Evolutionary conservation across 2,888 invertebrate species (phyloP), one percentile per base, ranked within the genome.

Genomic region (Drosophila phalerata): DNA sequence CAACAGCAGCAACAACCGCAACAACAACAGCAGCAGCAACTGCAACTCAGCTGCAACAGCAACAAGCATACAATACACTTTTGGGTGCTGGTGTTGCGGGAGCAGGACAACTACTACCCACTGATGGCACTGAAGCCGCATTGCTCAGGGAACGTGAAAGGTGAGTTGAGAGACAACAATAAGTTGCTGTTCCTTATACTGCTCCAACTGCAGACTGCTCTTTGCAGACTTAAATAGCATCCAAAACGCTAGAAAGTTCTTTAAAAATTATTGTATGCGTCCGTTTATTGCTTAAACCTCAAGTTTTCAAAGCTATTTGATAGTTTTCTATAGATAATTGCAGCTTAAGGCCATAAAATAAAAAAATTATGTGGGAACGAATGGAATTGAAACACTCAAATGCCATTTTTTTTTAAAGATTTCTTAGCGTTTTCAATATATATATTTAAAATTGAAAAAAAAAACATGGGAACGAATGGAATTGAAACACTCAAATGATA

Each of bases 61-160:
- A 19, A 11, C 40, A 40, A 28, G 25, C 19, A 17, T 69, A 15
- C 10, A 25, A 40, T 3, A 13, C 47, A 25, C 17, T n/a, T 9
- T 8, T 32, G 42, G 45, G 10, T 15, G 67, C 43, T 9, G 55
- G 60, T 8, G 60, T 63, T 22, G 22, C 22, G 0, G 22, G 22
- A 22, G 43, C 67, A 2, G 13, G 48, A 0, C 48, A 61, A 11
- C 28, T 64, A n/a, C 5, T 78, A 62, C 47, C 38, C 1, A n/a
- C 42, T 25, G 58, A 52, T 28, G 66, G 60, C 57, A 73, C 51
- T 15, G 83, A 88, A 11, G 69, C 80, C 1, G 84, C 84, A 1
- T 38, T 84, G 51, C 74, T 73, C 38, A 69, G 74, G 32, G 83
- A 84, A 56, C 86, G 83, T 2, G 83, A 84, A 61, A 55, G 88